phyloP scores from a whole-genome alignment of 2,113 vertebrate species.

The Alethe diademata region DNA sequence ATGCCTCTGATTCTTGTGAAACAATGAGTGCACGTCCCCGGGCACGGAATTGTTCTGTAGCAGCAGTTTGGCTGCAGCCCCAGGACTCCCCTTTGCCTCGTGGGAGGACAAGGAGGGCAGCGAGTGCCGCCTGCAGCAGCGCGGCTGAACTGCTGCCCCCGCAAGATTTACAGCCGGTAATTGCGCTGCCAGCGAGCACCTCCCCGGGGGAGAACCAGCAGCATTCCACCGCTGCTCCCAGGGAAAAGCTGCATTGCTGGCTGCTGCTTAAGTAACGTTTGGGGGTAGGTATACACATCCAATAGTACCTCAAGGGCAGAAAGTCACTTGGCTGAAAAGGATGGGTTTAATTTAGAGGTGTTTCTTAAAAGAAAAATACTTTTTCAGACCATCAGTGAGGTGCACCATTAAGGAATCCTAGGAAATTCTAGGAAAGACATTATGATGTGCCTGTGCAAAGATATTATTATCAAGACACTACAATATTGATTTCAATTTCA shows the following conservation, averaged over 20 bases:
- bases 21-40: not conserved
- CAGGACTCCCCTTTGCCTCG: not conserved
- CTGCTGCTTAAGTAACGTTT: not conserved
- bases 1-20: not conserved
- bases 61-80: not conserved
- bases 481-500: not conserved
- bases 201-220: not conserved
- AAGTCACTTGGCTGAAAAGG: not conserved
- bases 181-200: not conserved
- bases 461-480: not conserved
- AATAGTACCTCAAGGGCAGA: fast-evolving
- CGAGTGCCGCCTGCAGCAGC: slow-evolving; percentile 17
- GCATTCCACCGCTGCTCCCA: not conserved
- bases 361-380: not conserved
- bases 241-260: not conserved
- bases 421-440: not conserved
- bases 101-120: not conserved
- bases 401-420: not conserved
- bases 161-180: not conserved
- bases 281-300: not conserved
- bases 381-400: not conserved
- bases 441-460: not conserved
- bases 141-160: not conserved
- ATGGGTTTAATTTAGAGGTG: not conserved
- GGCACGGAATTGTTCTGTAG: not conserved